Conservation (phyloP, 2,113 vertebrate species). For the Leucoraja erinaceus region DNA sequence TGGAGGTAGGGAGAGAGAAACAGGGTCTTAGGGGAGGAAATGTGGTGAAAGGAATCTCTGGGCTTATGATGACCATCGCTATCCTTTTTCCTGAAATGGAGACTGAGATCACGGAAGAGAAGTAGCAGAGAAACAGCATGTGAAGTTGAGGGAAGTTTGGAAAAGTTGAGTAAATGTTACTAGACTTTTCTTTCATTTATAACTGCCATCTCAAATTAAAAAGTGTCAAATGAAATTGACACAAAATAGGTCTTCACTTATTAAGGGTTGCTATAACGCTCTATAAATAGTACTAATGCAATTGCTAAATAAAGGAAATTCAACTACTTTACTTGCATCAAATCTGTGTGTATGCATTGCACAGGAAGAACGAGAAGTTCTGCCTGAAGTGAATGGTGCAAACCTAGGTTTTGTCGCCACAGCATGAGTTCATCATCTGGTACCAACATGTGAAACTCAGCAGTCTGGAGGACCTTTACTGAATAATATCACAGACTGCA, state of each 20-base stretch:
- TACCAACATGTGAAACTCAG: slow-evolving; percentile 23
- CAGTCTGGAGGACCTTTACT: slow-evolving; percentile 24
- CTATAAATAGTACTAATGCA: neutral
- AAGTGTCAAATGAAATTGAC: neutral
- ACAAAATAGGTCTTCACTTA: neutral
- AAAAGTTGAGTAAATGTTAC: neutral
- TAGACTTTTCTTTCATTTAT: neutral
- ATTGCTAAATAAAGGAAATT: slow-evolving; percentile 17
- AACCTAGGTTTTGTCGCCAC: slow-evolving; percentile 32
- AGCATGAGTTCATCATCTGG: slow-evolving; percentile 32
- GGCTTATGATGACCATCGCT: too few relatives aligned
- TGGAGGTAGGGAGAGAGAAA: too few relatives aligned
- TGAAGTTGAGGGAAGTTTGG: too few relatives aligned
- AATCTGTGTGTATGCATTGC: neutral
- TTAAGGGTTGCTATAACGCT: neutral
- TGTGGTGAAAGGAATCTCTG: too few relatives aligned
- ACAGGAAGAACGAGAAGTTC: slow-evolving; percentile 29
- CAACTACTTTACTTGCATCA: slow-evolving; percentile 2
- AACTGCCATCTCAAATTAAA: neutral
- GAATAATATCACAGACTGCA: slow-evolving; percentile 24
- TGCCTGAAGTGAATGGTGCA: slow-evolving; percentile 19
- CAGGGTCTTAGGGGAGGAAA: too few relatives aligned
- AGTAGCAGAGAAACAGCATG: too few relatives aligned
- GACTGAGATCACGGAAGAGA: too few relatives aligned
- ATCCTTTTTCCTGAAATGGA: too few relatives aligned